Evolutionary conservation across 2,797 vertebrate genomes (phyloP).

Genomic region (Euthynnus affinis): DNA sequence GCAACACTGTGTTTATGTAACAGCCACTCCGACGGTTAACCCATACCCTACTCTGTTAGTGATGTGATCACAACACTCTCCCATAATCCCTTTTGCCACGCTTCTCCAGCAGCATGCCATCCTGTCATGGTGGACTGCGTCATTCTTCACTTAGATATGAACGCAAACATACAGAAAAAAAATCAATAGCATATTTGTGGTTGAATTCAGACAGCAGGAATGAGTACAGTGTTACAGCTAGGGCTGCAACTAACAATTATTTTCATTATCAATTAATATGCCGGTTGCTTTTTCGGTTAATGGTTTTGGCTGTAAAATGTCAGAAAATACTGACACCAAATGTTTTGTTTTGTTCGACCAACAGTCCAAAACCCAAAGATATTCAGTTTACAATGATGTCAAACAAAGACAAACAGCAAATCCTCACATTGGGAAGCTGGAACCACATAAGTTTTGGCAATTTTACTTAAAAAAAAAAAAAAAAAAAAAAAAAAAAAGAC

Average conservation of each 20-base stretch:
- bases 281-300: not conserved
- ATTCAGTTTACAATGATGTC: not conserved
- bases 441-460: no score
- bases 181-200: not conserved
- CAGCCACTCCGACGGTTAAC: slow-evolving; percentile 1
- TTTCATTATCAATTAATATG: not conserved
- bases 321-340: not conserved
- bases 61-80: slow-evolving; percentile 59
- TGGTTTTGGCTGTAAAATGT: not conserved
- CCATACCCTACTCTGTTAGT: slow-evolving; percentile 38
- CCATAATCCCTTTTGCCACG: slow-evolving; percentile 72
- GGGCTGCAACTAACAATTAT: not conserved
- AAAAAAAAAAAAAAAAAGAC: no score
- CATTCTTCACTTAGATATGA: slow-evolving; percentile 23
- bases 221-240: not conserved
- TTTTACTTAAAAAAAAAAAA: no score
- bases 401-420: not conserved
- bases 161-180: slow-evolving; percentile 25
- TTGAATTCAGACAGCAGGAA: slow-evolving; percentile 5
- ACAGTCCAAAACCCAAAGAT: no score
- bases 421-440: not conserved
- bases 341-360: no score
- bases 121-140: slow-evolving; percentile 31
- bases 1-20: slow-evolving; percentile 32
- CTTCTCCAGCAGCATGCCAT: slow-evolving; percentile 41